phyloP scores from a whole-genome alignment of 2,888 invertebrate species.

The Sturmia bella region DNA sequence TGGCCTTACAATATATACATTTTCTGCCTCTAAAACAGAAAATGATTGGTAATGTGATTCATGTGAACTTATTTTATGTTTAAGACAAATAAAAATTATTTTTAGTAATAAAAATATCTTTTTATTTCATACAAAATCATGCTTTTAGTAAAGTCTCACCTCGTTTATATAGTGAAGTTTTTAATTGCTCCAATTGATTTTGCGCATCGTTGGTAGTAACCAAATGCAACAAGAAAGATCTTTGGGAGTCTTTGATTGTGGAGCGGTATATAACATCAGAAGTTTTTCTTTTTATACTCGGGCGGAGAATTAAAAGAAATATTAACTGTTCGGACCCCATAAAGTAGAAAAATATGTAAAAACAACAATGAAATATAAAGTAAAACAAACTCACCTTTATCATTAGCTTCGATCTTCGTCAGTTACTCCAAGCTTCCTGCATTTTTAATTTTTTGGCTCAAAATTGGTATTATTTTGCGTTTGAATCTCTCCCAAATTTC shows the following conservation, averaged over 20 bases:
- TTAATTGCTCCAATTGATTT: constrained; percentile 21
- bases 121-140: no score
- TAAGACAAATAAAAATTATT: no score
- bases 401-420: constrained; percentile 5
- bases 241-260: constrained; percentile 30
- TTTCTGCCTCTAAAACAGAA: no score
- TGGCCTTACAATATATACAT: no score
- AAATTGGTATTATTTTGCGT: constrained; percentile 17
- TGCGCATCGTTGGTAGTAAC: constrained; percentile 18
- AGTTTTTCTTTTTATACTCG: constrained; percentile 11
- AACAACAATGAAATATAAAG: not conserved
- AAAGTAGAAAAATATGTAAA: not conserved
- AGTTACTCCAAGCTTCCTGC: constrained; percentile 3
- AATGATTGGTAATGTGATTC: no score
- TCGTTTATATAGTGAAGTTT: no score
- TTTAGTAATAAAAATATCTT: no score
- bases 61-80: no score
- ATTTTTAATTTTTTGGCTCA: constrained; percentile 12
- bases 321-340: constrained; percentile 1
- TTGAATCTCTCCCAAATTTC: constrained; percentile 17
- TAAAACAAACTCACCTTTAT: constrained; percentile 6
- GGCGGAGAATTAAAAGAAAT: constrained; percentile 25
- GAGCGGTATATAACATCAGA: constrained; percentile 7
- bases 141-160: no score
- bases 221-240: not conserved